These are phyloP conservation scores for Brevimyrus niger DNA, from an alignment of 2,113 vertebrate genomes.

Conservation along the genomic window DNA sequence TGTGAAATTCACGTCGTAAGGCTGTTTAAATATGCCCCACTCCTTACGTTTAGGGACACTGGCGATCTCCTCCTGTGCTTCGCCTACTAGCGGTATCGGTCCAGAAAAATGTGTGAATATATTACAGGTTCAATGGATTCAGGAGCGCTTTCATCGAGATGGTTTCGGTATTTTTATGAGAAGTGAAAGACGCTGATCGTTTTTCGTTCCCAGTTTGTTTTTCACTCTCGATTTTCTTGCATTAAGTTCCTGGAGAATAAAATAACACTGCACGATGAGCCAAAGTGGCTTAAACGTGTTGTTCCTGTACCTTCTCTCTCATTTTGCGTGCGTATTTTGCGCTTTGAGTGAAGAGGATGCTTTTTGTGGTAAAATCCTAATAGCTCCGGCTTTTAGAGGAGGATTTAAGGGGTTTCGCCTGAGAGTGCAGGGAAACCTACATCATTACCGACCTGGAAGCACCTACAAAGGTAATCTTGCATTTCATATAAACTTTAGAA, in stretches of 20 bases:
- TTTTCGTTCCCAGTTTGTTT: slow-evolving; percentile 24
- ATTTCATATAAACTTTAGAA: background rate
- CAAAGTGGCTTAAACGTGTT: slow-evolving; percentile 65
- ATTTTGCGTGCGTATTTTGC: slow-evolving; percentile 59
- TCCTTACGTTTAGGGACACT: slow-evolving; percentile 44
- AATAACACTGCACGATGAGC: slow-evolving; percentile 34
- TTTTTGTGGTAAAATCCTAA: slow-evolving; percentile 83
- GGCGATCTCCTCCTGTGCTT: slow-evolving; percentile 34
- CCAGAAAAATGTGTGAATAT: slow-evolving; percentile 29
- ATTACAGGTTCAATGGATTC: slow-evolving; percentile 46
- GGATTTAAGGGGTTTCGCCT: slow-evolving; percentile 89
- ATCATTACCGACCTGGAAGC: slow-evolving; percentile 81
- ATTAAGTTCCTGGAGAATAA: slow-evolving; percentile 36
- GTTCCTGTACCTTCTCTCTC: slow-evolving; percentile 64
- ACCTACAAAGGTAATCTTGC: slow-evolving; percentile 75
- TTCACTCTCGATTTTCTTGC: slow-evolving; percentile 11
- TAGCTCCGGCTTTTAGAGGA: slow-evolving; percentile 80
- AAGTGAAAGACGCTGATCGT: slow-evolving; percentile 22
- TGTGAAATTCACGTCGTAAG: slow-evolving; percentile 33
- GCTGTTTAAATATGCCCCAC: slow-evolving; percentile 40
- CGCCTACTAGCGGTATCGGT: slow-evolving; percentile 36
- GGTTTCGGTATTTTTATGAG: slow-evolving; percentile 6
- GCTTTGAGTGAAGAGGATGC: slow-evolving; percentile 77
- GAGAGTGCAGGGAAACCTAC: slow-evolving; percentile 84
- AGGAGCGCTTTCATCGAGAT: slow-evolving; percentile 32